phyloP scores from a whole-genome alignment of 2,888 invertebrate genomes.

The Eristalinus sepulchralis region DNA sequence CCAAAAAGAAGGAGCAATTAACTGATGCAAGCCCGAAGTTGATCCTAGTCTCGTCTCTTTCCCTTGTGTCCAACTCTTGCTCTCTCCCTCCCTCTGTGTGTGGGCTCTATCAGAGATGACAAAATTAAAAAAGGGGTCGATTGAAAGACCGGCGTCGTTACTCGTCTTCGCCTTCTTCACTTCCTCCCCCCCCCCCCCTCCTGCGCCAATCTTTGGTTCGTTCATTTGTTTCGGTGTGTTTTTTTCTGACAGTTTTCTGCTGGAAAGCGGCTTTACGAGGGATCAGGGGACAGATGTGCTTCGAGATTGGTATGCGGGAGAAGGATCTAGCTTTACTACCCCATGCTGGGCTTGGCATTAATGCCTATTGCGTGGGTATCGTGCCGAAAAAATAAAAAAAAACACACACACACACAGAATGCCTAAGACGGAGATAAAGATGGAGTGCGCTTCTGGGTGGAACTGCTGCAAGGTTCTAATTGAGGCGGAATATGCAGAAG shows the following conservation, averaged over 20 bases:
- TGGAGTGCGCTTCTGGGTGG: not conserved
- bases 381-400: too few relatives aligned
- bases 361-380: constrained; percentile 29
- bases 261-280: constrained; percentile 1
- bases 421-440: not conserved
- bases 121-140: constrained; percentile 68
- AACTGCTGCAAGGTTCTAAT: not conserved
- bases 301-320: constrained; percentile 27
- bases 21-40: constrained; percentile 52
- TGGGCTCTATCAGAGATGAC: constrained; percentile 62
- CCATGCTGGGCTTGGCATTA: constrained; percentile 46
- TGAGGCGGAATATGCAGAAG: constrained; percentile 15
- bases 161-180: not conserved
- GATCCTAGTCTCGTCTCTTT: constrained; percentile 20
- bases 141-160: constrained; percentile 48
- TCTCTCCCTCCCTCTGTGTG: constrained; percentile 1
- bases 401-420: constrained; percentile 12
- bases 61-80: not conserved
- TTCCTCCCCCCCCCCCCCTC: not conserved
- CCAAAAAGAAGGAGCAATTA: constrained; percentile 61
- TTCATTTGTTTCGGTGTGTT: constrained; percentile 14
- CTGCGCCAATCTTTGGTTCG: constrained; percentile 1
- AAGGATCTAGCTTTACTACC: constrained; percentile 24
- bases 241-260: not conserved
- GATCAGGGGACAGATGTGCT: not conserved